Percentiles rank a stretch among this genome's conserved stretches.
Evolutionary conservation across 2,888 invertebrate species (phyloP).

Genomic region (Seira ritae): DNA sequence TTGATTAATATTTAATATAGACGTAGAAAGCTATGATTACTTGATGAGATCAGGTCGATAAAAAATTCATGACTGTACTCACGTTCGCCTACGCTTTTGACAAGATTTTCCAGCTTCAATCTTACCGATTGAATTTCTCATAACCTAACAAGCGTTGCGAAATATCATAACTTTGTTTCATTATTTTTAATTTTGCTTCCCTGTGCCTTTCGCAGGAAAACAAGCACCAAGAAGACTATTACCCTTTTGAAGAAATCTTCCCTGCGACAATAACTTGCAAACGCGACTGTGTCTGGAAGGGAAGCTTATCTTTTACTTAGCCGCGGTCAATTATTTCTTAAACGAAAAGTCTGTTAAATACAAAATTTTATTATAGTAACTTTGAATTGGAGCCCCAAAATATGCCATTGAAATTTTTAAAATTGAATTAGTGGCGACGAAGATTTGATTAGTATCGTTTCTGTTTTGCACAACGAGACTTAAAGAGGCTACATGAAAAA

Average conservation of each 20-base stretch:
- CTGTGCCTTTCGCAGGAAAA: conserved; percentile 33
- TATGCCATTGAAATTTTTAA: conserved; percentile 45
- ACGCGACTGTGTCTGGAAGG: conserved; percentile 57
- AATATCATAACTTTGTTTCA: conserved; percentile 50
- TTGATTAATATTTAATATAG: neutral
- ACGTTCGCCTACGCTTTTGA: neutral
- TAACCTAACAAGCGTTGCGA: conserved; percentile 15
- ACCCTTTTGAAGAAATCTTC: conserved; percentile 25
- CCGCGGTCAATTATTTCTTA: conserved; percentile 50
- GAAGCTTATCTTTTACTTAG: conserved; percentile 32
- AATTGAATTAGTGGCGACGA: too few species aligned
- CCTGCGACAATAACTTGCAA: conserved; percentile 29
- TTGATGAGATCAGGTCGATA: conserved; percentile 47
- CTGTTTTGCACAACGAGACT: conserved; percentile 46
- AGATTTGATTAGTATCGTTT: conserved; percentile 47
- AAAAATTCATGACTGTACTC: too few species aligned
- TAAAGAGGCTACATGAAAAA: conserved; percentile 56
- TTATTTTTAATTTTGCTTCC: conserved; percentile 25
- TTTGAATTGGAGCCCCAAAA: conserved; percentile 56
- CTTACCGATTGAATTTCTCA: neutral
- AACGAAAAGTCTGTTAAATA: conserved; percentile 9
- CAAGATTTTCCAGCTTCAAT: neutral
- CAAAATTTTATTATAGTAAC: conserved; percentile 23
- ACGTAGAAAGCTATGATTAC: conserved; percentile 54
- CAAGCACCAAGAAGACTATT: conserved; percentile 53